These are phyloP conservation scores for Drosophila fulvimacula DNA, from an alignment of 2,888 invertebrate species.

Conservation along the genomic window DNA sequence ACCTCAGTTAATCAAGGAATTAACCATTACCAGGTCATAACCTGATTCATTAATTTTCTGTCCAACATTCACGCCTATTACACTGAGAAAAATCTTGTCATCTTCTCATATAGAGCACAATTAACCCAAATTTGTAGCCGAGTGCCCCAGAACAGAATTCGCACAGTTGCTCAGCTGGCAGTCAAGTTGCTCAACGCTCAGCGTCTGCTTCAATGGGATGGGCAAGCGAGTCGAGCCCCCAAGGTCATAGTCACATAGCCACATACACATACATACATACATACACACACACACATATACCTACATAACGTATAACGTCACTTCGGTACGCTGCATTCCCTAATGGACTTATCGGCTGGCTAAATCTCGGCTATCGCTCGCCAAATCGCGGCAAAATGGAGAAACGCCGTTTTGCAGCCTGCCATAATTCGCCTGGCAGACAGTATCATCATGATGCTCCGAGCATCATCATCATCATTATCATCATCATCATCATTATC, in stretches of 20 bases:
- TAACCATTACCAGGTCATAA: no score
- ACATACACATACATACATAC: constrained; percentile 5
- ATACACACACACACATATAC: background rate
- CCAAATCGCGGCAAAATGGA: constrained; percentile 44
- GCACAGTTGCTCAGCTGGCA: background rate
- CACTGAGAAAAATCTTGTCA: background rate
- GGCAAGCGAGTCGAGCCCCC: constrained; percentile 22
- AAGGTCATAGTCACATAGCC: constrained; percentile 54
- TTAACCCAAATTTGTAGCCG: constrained; percentile 47
- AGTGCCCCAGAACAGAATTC: constrained; percentile 6
- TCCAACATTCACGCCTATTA: no score
- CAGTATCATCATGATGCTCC: constrained; percentile 16
- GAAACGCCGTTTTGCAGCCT: constrained; percentile 19
- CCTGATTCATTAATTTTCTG: no score
- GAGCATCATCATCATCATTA: constrained; percentile 6
- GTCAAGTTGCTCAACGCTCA: background rate
- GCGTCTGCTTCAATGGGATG: background rate
- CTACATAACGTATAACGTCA: constrained; percentile 49
- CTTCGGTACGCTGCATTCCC: constrained; percentile 43
- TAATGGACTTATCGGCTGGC: constrained; percentile 71
- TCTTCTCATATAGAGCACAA: background rate
- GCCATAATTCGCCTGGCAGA: constrained; percentile 65
- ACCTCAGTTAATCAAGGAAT: no score
- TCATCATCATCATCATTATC: background rate
- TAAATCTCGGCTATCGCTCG: constrained; percentile 57